Percentiles rank a stretch among this genome's conserved stretches.
Evolutionary conservation across 2,113 vertebrate species (phyloP).

Genomic region (Rhea pennata): DNA sequence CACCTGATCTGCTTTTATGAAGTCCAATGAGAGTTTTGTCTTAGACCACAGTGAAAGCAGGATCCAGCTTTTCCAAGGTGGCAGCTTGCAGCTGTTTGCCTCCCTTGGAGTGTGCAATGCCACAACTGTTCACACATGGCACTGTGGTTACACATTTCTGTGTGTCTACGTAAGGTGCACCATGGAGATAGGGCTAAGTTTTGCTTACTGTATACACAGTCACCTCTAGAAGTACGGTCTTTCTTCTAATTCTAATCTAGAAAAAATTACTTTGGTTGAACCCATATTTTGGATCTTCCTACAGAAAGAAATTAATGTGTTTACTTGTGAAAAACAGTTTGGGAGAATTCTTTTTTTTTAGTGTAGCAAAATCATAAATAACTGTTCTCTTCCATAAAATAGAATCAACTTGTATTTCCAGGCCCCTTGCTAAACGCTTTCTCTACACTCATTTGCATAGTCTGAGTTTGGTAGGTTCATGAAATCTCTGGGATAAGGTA

Average conservation of each 20-base stretch:
- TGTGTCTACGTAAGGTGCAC: accelerated
- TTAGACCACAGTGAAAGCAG: neutral
- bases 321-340: constrained; percentile 52
- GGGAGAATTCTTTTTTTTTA: constrained; percentile 32
- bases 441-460: neutral
- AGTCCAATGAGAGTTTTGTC: neutral
- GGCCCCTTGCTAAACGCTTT: neutral
- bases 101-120: neutral
- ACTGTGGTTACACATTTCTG: neutral
- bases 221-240: constrained; percentile 13
- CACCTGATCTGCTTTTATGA: neutral
- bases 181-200: neutral
- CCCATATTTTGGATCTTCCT: constrained; percentile 53
- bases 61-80: neutral
- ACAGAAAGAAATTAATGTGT: constrained; percentile 37
- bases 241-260: constrained; percentile 19
- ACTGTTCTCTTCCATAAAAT: constrained; percentile 56
- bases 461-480: neutral
- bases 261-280: constrained; percentile 10
- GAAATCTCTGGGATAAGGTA: neutral
- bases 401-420: constrained; percentile 35
- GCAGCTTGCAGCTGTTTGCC: neutral
- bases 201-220: neutral
- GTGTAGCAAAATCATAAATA: constrained; percentile 57
- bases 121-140: neutral